Evolutionary conservation across 2,113 vertebrate genomes (phyloP).

Genomic region (Hippocampus guttulatus): DNA sequence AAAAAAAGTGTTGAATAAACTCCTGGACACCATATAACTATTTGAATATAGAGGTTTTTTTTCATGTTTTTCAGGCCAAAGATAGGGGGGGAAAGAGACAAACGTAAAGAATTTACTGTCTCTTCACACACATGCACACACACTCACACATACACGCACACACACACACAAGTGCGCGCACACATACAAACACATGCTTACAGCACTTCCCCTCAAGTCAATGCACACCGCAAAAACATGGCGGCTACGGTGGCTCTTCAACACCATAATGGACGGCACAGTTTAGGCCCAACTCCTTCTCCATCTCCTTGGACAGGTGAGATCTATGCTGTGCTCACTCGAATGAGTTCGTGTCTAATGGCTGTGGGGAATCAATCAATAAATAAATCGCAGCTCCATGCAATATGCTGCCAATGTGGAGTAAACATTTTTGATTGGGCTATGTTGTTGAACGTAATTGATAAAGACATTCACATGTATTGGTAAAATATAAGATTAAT

Average conservation of each 20-base stretch:
- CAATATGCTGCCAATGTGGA: no score
- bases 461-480: background rate
- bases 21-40: constrained; percentile 71
- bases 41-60: constrained; percentile 39
- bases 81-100: constrained; percentile 76
- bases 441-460: no score
- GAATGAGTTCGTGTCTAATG: constrained; percentile 97
- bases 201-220: constrained; percentile 27
- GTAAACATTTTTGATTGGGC: no score
- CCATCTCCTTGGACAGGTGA: constrained; percentile 35
- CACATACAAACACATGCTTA: background rate
- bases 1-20: constrained; percentile 23
- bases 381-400: background rate
- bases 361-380: constrained; percentile 66
- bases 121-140: background rate
- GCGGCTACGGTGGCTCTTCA: constrained; percentile 46
- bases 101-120: constrained; percentile 35
- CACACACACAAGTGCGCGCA: background rate
- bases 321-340: constrained; percentile 93
- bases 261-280: constrained; percentile 60
- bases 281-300: constrained; percentile 54
- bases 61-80: constrained; percentile 72
- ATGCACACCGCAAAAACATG: constrained; percentile 49
- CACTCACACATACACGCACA: background rate
- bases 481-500: background rate